A percentile compares a stretch with the other conserved stretches of the same genome.
Evolutionary conservation across 1,140 invertebrate species (phyloP).

Genomic region (Drusus annulatus): DNA sequence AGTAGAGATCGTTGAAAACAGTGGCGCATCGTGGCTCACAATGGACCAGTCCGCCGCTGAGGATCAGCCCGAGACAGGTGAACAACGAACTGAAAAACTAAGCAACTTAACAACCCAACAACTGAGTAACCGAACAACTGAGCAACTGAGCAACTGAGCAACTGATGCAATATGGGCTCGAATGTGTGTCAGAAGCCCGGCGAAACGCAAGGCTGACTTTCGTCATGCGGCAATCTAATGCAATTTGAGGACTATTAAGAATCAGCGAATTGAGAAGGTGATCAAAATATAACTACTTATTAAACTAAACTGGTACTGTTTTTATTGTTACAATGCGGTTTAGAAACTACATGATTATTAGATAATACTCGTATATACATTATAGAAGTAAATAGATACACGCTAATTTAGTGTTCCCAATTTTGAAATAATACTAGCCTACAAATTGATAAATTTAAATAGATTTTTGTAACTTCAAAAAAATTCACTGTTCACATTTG

Average conservation of each 20-base stretch:
- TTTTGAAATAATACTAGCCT: too few species aligned
- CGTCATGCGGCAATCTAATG: background rate
- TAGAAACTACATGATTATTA: background rate
- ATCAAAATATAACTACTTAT: background rate
- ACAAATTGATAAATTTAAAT: too few species aligned
- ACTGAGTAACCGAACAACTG: constrained; percentile 2
- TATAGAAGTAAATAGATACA: background rate
- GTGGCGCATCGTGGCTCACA: too few species aligned
- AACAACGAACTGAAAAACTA: background rate
- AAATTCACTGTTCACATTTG: too few species aligned
- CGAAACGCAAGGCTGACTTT: constrained; percentile 2
- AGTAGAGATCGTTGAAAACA: too few species aligned
- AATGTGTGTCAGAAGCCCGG: constrained; percentile 32
- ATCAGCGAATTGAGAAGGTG: background rate
- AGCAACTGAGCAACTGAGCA: background rate
- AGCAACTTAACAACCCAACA: background rate
- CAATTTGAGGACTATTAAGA: background rate
- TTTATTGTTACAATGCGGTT: background rate
- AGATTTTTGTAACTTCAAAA: too few species aligned
- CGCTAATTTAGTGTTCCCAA: too few species aligned
- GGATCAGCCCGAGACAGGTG: background rate
- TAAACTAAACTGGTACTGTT: background rate
- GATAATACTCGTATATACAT: background rate
- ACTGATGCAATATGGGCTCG: constrained; percentile 24
- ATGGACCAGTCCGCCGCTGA: background rate